A percentile compares a stretch with the other conserved stretches of the same genome.
Evolutionary conservation across 2,113 vertebrate genomes (phyloP).

Genomic region (Ciconia maguari): DNA sequence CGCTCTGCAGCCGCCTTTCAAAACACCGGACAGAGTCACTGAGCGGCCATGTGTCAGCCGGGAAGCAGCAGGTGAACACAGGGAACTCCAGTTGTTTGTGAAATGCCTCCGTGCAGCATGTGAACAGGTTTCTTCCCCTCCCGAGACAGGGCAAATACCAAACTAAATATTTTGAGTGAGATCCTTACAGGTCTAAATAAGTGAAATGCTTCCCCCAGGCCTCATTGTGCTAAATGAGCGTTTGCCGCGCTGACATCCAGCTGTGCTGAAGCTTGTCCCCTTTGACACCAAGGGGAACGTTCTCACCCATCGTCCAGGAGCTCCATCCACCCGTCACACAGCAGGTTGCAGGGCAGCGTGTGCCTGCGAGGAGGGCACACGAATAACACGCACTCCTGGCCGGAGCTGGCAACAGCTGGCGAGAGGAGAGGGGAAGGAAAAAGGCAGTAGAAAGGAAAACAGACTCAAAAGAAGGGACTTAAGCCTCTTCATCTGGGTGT

Average conservation of each 20-base stretch:
- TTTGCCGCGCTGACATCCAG: not conserved
- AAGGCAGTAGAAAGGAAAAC: not conserved
- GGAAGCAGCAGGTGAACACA: slow-evolving; percentile 19
- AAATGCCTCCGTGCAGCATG: not conserved
- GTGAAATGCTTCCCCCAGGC: not conserved
- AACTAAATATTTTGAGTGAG: not conserved
- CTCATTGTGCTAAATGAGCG: not conserved
- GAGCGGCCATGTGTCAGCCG: not conserved
- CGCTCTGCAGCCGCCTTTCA: not conserved
- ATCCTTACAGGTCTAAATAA: not conserved
- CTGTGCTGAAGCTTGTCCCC: not conserved
- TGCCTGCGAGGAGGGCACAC: too few species aligned
- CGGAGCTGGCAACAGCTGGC: not conserved
- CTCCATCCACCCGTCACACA: not conserved
- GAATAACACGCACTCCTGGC: not conserved
- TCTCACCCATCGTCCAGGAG: not conserved
- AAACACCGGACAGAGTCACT: not conserved
- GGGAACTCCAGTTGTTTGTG: not conserved
- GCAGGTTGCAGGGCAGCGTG: not conserved
- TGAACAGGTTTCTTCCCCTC: not conserved
- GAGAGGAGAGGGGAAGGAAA: not conserved
- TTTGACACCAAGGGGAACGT: not conserved
- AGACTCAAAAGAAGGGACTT: not conserved
- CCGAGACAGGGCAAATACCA: not conserved
- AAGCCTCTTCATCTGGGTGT: not conserved